phyloP scores from a whole-genome alignment of 1,140 invertebrate genomes.

The Drosophila paulistorum region DNA sequence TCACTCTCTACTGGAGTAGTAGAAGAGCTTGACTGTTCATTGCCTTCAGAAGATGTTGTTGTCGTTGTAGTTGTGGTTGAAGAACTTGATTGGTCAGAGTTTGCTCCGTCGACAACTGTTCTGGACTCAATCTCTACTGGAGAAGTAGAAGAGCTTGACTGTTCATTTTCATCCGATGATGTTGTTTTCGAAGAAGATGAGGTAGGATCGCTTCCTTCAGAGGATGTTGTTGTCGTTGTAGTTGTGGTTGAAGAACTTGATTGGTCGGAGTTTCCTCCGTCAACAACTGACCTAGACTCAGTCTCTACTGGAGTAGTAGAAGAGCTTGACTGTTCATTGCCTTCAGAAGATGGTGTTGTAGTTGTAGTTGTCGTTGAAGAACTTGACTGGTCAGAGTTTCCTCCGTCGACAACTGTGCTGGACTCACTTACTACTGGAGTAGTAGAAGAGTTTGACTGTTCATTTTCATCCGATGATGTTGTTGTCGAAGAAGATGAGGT shows the following conservation, averaged over 20 bases:
- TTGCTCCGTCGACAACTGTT: no score
- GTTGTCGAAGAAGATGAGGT: not conserved
- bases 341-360: not conserved
- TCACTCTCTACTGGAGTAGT: not conserved
- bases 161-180: not conserved
- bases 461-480: not conserved
- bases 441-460: not conserved
- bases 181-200: not conserved
- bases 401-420: not conserved
- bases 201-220: not conserved
- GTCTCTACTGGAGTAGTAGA: no score
- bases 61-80: no score
- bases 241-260: no score
- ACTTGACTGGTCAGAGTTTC: not conserved
- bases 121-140: no score
- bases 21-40: not conserved
- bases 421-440: not conserved
- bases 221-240: no score
- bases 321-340: no score
- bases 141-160: no score
- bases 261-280: no score
- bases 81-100: no score
- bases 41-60: not conserved
- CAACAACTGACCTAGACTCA: no score
- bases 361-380: constrained; percentile 6